These are phyloP conservation scores for Sebastes nivosus DNA, from an alignment of 2,797 vertebrate genomes.

Conservation along the genomic window DNA sequence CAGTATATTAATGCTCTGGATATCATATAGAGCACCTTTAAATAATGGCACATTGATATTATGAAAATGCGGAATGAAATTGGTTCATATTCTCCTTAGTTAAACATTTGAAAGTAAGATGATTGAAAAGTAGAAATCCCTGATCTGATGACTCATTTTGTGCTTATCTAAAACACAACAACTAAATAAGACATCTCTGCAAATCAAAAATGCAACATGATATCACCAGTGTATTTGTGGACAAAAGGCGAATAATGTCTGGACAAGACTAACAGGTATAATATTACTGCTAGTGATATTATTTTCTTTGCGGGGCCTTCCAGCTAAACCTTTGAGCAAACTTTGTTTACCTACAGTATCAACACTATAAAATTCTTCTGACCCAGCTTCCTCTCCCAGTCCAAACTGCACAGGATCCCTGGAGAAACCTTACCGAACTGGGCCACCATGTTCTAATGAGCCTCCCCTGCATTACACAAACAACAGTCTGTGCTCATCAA, in stretches of 20 bases:
- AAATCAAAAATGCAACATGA: background rate
- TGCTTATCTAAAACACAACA: background rate
- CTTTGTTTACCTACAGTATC: slow-evolving; percentile 1
- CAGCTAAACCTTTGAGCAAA: background rate
- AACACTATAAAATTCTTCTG: slow-evolving; percentile 11
- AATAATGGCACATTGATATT: background rate
- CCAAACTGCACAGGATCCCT: slow-evolving; percentile 29
- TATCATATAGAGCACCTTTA: too few species aligned
- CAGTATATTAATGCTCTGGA: too few species aligned
- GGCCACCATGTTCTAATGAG: slow-evolving; percentile 41
- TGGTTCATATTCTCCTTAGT: background rate
- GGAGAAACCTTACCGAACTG: slow-evolving; percentile 43
- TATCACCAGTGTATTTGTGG: background rate
- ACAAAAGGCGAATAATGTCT: background rate
- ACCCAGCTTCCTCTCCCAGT: slow-evolving; percentile 21
- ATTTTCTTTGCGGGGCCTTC: background rate
- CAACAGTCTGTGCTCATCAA: slow-evolving; percentile 41
- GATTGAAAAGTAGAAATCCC: background rate
- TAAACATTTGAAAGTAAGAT: background rate
- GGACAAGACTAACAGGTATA: background rate
- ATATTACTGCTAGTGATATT: background rate
- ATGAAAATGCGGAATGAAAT: background rate
- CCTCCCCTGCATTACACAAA: slow-evolving; percentile 27
- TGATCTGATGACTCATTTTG: background rate
- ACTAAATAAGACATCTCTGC: background rate